A percentile compares a stretch with the other conserved stretches of the same genome.
These are phyloP conservation scores for Petrocephalus schoutedeni DNA, from an alignment of 2,797 vertebrate species.

Conservation along the genomic window DNA sequence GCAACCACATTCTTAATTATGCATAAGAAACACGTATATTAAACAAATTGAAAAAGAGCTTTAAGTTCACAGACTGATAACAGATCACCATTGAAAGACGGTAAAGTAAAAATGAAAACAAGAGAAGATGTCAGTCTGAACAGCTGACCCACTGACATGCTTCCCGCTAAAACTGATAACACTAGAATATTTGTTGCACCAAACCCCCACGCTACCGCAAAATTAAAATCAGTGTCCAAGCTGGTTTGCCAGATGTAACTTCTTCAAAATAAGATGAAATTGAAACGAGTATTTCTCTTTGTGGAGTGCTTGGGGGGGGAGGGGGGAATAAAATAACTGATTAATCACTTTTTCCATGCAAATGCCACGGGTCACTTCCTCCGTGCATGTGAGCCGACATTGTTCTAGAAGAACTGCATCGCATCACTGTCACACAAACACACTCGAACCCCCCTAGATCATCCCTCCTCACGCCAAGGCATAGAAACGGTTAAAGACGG, in stretches of 20 bases:
- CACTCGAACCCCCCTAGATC: neutral
- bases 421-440: neutral
- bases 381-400: neutral
- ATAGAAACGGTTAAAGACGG: neutral
- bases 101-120: neutral
- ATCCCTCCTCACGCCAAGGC: neutral
- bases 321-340: neutral
- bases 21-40: neutral
- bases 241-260: neutral
- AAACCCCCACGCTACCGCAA: neutral
- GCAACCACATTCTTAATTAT: constrained; percentile 9
- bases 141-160: neutral
- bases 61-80: neutral
- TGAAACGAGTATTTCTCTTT: neutral
- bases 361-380: constrained; percentile 30
- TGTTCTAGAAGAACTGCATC: neutral
- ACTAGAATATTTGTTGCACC: neutral
- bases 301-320: neutral
- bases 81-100: neutral
- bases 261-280: constrained; percentile 14
- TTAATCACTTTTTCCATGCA: neutral
- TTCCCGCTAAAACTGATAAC: neutral
- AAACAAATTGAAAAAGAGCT: neutral
- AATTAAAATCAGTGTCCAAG: neutral
- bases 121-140: neutral